Conservation (phyloP, 2,888 invertebrate genomes). For the Drosophila differens region DNA sequence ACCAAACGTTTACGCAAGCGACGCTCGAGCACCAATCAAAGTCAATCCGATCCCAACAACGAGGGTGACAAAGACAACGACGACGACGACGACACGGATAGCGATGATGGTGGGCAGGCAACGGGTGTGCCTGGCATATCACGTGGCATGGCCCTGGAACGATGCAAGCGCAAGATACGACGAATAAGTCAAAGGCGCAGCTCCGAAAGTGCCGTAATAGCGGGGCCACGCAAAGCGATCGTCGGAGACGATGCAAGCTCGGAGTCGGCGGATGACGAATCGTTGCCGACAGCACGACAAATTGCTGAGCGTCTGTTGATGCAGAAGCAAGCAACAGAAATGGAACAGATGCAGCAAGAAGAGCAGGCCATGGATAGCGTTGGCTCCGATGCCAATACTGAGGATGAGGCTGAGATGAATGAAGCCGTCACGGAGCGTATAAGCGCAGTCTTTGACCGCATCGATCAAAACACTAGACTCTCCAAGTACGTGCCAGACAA, state of each 20-base stretch:
- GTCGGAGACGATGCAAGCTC: constrained; percentile 58
- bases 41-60: constrained; percentile 64
- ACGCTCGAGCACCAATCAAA: constrained; percentile 80
- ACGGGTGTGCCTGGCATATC: constrained; percentile 79
- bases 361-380: constrained; percentile 20
- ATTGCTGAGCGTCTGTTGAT: constrained; percentile 81
- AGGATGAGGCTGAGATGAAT: constrained; percentile 44
- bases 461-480: constrained; percentile 37
- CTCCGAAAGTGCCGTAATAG: constrained; percentile 39
- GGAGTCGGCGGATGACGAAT: constrained; percentile 60
- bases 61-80: constrained; percentile 35
- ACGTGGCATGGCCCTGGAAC: constrained; percentile 82
- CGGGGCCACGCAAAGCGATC: constrained; percentile 26
- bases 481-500: background rate
- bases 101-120: constrained; percentile 55
- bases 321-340: constrained; percentile 24
- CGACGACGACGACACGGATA: constrained; percentile 46
- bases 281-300: constrained; percentile 78
- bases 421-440: constrained; percentile 45
- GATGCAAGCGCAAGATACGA: constrained; percentile 62
- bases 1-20: constrained; percentile 83
- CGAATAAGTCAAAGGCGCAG: constrained; percentile 45
- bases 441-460: constrained; percentile 45
- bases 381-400: constrained; percentile 53
- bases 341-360: constrained; percentile 2